These are phyloP conservation scores for Siderastrea radians DNA, from an alignment of 92 coral and sea anemone genomes.

Conservation along the genomic window DNA sequence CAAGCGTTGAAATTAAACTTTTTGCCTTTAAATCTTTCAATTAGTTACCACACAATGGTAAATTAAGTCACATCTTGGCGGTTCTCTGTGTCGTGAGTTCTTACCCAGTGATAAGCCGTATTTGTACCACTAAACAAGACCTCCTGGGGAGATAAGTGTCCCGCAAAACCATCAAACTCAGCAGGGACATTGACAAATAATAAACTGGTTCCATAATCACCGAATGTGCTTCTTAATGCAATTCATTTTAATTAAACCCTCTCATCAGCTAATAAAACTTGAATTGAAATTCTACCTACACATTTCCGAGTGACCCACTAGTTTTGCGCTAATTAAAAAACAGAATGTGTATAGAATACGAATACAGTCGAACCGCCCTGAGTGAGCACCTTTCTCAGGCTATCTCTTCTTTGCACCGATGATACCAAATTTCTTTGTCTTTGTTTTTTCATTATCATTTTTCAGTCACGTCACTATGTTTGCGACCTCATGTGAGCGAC, in stretches of 20 bases:
- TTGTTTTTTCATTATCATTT: too few species aligned
- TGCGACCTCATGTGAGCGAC: neutral
- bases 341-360: too few species aligned
- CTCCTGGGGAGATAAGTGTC: neutral
- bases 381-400: too few species aligned
- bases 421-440: too few species aligned
- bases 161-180: conserved; percentile 26
- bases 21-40: neutral
- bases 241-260: neutral
- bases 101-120: neutral
- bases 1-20: neutral
- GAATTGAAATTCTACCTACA: too few species aligned
- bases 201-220: neutral
- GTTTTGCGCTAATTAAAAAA: too few species aligned
- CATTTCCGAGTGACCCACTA: too few species aligned
- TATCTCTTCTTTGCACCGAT: too few species aligned
- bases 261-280: too few species aligned
- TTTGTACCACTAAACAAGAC: neutral
- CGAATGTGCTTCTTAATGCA: neutral
- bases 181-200: neutral
- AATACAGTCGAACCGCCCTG: too few species aligned
- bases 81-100: neutral
- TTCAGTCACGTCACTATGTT: too few species aligned
- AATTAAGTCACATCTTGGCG: neutral
- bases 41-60: neutral